Percentiles rank a stretch among this genome's conserved stretches.
These are phyloP conservation scores for Oriolus oriolus DNA, from an alignment of 2,113 vertebrate genomes.

Conservation along the genomic window DNA sequence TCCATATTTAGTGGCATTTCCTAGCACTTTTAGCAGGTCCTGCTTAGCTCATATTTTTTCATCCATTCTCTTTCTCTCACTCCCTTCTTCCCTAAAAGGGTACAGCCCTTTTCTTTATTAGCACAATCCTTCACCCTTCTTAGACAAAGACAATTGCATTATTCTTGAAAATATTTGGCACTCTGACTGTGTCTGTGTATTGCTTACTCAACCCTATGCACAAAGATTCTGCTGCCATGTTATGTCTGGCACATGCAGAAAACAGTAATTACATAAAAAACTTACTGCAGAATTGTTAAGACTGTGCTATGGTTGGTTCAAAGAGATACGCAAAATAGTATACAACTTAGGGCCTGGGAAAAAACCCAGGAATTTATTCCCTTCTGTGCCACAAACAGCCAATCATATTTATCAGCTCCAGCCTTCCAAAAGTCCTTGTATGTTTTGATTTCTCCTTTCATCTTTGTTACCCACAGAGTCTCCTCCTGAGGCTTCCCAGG, in stretches of 20 bases:
- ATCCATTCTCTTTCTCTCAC: background rate
- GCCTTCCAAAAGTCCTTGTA: background rate
- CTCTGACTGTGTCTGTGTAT: background rate
- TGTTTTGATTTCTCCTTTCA: background rate
- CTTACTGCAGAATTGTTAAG: background rate
- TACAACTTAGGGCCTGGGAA: background rate
- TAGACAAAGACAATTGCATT: background rate
- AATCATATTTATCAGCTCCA: background rate
- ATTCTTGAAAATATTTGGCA: background rate
- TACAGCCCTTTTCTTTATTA: background rate
- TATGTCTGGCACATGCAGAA: background rate
- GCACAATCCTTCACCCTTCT: background rate
- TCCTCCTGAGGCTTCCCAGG: background rate
- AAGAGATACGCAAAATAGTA: background rate
- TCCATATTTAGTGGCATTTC: background rate
- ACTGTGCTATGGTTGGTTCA: background rate
- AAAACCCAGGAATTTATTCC: accelerated
- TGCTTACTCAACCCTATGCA: background rate
- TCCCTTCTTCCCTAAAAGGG: background rate
- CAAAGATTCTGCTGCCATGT: background rate
- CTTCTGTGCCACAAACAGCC: background rate
- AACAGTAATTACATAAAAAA: background rate
- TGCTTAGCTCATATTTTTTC: background rate
- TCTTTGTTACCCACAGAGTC: background rate
- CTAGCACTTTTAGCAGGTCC: background rate